These are phyloP conservation scores for Elegia similella DNA, from an alignment of 2,888 invertebrate species.

Conservation along the genomic window DNA sequence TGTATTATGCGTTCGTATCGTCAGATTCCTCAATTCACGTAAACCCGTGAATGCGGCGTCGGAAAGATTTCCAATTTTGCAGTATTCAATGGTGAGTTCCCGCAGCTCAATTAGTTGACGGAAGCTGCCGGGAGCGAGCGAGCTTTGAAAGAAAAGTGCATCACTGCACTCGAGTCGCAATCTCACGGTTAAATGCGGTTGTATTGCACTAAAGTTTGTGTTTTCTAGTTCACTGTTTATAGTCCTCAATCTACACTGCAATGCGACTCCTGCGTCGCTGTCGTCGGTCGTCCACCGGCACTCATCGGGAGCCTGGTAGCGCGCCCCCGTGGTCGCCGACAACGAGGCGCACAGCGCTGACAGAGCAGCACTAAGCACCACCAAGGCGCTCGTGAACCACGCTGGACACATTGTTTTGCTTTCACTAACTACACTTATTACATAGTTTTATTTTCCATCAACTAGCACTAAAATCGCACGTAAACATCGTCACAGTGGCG, in stretches of 20 bases:
- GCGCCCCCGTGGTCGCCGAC: conserved; percentile 77
- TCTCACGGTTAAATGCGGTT: conserved; percentile 89
- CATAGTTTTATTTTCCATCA: conserved; percentile 69
- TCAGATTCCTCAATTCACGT: conserved; percentile 88
- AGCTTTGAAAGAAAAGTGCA: conserved; percentile 90
- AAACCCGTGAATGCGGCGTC: conserved; percentile 92
- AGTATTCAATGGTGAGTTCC: conserved; percentile 90
- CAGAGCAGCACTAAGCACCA: conserved; percentile 67
- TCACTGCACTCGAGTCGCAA: conserved; percentile 90
- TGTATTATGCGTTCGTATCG: conserved; percentile 91
- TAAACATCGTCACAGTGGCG: conserved; percentile 52
- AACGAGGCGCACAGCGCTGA: conserved; percentile 71
- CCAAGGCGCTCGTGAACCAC: conserved; percentile 62
- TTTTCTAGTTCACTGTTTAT: conserved; percentile 91
- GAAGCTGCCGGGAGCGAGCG: conserved; percentile 88
- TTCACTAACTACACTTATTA: conserved; percentile 67
- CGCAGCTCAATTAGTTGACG: conserved; percentile 88
- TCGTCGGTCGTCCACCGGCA: conserved; percentile 89
- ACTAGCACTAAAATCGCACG: conserved; percentile 63
- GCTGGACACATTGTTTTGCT: conserved; percentile 66
- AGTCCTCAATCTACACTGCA: conserved; percentile 87
- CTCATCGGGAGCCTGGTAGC: conserved; percentile 91
- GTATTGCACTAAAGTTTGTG: conserved; percentile 91
- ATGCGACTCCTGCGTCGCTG: conserved; percentile 85
- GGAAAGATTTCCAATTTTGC: conserved; percentile 90